Evolutionary conservation across 2,888 invertebrate genomes (phyloP), one percentile per base, ranked within the genome.

Genomic region (Dynastes hyllus): DNA sequence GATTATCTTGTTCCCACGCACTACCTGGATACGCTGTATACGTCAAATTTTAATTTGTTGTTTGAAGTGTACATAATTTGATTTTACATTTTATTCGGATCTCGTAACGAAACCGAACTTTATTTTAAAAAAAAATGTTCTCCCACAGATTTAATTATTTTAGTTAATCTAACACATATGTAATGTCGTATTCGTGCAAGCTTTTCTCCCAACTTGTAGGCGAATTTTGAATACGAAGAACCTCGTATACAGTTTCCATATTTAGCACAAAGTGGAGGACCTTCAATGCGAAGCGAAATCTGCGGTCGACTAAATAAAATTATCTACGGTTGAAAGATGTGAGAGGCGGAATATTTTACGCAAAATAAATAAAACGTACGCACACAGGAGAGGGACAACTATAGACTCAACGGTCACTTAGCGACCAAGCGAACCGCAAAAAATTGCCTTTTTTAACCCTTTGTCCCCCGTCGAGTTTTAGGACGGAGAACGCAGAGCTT

Each of bases 331-430:
- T 50, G 50, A 69, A 50, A 69, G 67, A 69, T 50, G 50, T 50
- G 16, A 69, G 45, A 50, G 50, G 67, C 8, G 55, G 13, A 69
- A 69, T 69, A 69, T 69, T 69, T 69, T 45, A 69, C 67, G 67
- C 67, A 69, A 69, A 45, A 69, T 69, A 45, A 69, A 69, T 50
- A 69, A 22, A 27, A 69, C 50, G n/a, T 37, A 66, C 29, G 50
- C 50, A 69, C 27, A 22, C 67, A 69, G 5, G 5, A 16, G n/a
- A 45, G 45, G 45, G 50, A 50, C 40, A 22, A 27, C 45, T 16
- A 9, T 40, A 66, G 67, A 69, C 45, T 69, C 50, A 69, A 69
- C 67, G 67, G 67, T 69, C 67, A 69, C 67, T 69, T 69, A 45
- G 67, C 67, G 51, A 22, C 22, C n/a, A 50, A 50, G 8, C 67